These are phyloP conservation scores for Grus americana DNA, from an alignment of 2,113 vertebrate species.

Conservation along the genomic window DNA sequence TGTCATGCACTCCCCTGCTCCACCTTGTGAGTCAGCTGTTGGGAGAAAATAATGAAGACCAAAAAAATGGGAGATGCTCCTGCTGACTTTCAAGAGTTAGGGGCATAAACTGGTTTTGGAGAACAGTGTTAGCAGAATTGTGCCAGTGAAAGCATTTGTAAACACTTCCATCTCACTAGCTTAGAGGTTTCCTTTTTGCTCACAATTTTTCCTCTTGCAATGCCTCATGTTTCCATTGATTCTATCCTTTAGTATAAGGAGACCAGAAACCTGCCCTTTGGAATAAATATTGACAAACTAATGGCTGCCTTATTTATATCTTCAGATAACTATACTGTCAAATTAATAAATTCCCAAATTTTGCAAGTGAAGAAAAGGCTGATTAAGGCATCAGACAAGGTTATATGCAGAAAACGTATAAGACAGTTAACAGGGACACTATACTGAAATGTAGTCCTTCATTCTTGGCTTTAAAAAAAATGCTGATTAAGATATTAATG, in stretches of 20 bases:
- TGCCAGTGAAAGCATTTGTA: neutral
- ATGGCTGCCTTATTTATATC: neutral
- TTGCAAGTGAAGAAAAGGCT: neutral
- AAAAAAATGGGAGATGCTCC: neutral
- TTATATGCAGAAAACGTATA: neutral
- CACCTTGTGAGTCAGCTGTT: neutral
- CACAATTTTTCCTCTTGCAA: neutral
- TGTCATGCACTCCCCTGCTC: neutral
- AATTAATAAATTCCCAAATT: neutral
- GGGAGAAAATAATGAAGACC: neutral
- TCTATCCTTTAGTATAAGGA: neutral
- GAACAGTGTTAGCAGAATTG: neutral
- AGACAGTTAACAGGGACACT: neutral
- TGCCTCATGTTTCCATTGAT: neutral
- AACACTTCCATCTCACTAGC: neutral
- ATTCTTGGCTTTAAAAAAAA: neutral
- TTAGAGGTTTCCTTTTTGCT: neutral
- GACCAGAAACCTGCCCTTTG: neutral
- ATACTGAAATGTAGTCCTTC: neutral
- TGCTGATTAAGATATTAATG: neutral
- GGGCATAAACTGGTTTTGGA: neutral
- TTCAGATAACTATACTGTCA: neutral
- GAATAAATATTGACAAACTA: neutral
- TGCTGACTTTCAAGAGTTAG: neutral
- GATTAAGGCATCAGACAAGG: neutral